phyloP scores from a whole-genome alignment of 2,888 invertebrate species.

The Marasmarcha lunaedactyla region DNA sequence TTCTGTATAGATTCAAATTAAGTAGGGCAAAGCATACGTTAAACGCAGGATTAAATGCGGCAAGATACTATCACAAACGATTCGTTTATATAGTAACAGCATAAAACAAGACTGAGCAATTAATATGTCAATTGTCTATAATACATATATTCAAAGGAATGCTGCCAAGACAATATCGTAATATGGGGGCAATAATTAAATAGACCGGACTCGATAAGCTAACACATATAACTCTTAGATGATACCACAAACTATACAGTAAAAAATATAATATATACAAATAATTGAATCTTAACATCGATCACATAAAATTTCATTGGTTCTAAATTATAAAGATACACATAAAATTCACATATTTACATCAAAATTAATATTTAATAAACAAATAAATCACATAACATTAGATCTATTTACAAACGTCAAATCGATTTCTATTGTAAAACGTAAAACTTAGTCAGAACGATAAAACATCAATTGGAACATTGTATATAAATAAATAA shows the following conservation, averaged over 20 bases:
- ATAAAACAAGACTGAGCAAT: conserved; percentile 29
- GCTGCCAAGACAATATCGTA: background rate
- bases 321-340: conserved; percentile 35
- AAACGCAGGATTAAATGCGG: conserved; percentile 35
- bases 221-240: conserved; percentile 32
- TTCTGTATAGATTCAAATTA: conserved; percentile 27
- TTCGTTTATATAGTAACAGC: conserved; percentile 56
- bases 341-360: conserved; percentile 63
- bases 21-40: conserved; percentile 28
- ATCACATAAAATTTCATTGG: conserved; percentile 49
- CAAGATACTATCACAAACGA: conserved; percentile 61
- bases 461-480: conserved; percentile 14
- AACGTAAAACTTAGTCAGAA: conserved; percentile 8
- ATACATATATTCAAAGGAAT: conserved; percentile 1
- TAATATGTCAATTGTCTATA: conserved; percentile 17
- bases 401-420: conserved; percentile 50
- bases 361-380: conserved; percentile 31
- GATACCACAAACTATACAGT: conserved; percentile 55
- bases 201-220: conserved; percentile 28
- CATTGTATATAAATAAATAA: conserved; percentile 8
- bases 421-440: conserved; percentile 15
- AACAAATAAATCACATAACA: conserved; percentile 51
- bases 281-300: conserved; percentile 41
- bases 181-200: conserved; percentile 15
- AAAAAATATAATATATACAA: conserved; percentile 46